Base-by-base conservation (phyloP, 1,140 invertebrate genomes). In the Temnothorax curvispinosus region DNA sequence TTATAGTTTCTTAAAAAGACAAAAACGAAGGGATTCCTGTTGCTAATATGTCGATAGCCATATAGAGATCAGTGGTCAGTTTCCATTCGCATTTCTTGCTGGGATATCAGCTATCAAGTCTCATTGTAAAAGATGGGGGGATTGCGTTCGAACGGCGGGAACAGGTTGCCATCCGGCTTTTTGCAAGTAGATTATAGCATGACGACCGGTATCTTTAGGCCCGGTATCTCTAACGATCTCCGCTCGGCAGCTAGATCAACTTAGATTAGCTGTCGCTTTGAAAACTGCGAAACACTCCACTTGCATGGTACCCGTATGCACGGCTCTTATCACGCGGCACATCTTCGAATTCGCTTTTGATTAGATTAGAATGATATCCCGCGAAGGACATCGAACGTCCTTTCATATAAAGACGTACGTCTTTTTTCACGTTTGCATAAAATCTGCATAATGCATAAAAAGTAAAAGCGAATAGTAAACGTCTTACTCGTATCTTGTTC, bases 131-230 rank as follows among this genome's bases (percentile, higher is more conserved):
- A 88, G 62, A 76, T 50, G 52, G 71, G 65, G 62, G 72, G 71
- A 75, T 86, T 80, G 81, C 75, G 84, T 71, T 81, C 27, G 80
- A 90, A 90, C 71, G 65, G 60, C 86, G 54, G 21, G 87, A 91
- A 91, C 91, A 91, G 87, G 90, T 92, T 92, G 80, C 88, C 88
- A 86, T 90, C 87, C 89, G 82, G 87, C 78, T 91, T 90, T 92
- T 92, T 91, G 89, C 89, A 87, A 85, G 81, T 91, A 81, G 71
- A 87, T 89, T 90, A 90, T 91, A 90, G 91, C 58, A 76, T 87
- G 89, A 90, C 90, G 60, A 88, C 87, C 72, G 81, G 80, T 65
- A 88, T 88, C 87, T 89, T 80, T 90, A 89, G 85, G 74, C 87
- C 85, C 81, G 58, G 18, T 77, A 75, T 91, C 90, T 91, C 85